These are phyloP conservation scores for Electrona antarctica DNA, from an alignment of 2,113 vertebrate genomes.

Conservation along the genomic window DNA sequence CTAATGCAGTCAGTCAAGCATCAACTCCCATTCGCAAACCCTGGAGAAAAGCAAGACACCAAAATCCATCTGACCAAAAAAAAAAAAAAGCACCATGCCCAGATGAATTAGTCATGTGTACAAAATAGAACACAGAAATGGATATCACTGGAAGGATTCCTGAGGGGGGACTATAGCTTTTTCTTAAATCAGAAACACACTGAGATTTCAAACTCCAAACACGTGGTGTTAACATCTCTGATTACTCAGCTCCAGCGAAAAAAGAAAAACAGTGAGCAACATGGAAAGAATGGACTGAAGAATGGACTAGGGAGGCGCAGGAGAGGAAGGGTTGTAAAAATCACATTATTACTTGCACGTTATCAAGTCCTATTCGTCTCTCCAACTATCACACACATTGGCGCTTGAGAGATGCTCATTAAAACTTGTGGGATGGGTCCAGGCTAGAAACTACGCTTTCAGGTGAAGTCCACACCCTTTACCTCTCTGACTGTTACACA, in stretches of 20 bases:
- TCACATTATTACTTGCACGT: neutral
- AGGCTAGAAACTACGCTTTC: conserved; percentile 25
- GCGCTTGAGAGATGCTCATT: conserved; percentile 42
- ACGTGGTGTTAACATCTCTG: conserved; percentile 28
- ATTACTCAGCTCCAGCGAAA: conserved; percentile 9
- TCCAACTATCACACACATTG: conserved; percentile 27
- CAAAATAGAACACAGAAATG: conserved; percentile 39
- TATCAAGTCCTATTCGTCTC: conserved; percentile 15
- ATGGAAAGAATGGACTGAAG: conserved; percentile 3
- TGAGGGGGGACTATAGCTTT: conserved; percentile 30
- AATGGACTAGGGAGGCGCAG: neutral
- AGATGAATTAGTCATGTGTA: conserved; percentile 51
- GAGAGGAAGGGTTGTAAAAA: neutral
- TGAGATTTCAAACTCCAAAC: conserved; percentile 48
- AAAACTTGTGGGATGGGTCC: conserved; percentile 31
- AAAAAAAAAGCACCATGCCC: conserved; percentile 26
- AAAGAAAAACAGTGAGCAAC: conserved; percentile 9
- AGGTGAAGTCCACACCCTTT: conserved; percentile 50
- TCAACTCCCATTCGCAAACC: conserved; percentile 22
- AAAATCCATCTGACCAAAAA: neutral
- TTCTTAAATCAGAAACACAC: conserved; percentile 50
- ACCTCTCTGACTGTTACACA: conserved; percentile 23
- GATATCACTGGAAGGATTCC: conserved; percentile 36
- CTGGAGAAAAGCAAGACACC: neutral
- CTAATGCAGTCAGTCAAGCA: conserved; percentile 39